Evolutionary conservation across 37 sponge, comb jelly and placozoan genomes (phyloP), one percentile per base, ranked within the genome.

Genomic region (Tethya wilhelma): DNA sequence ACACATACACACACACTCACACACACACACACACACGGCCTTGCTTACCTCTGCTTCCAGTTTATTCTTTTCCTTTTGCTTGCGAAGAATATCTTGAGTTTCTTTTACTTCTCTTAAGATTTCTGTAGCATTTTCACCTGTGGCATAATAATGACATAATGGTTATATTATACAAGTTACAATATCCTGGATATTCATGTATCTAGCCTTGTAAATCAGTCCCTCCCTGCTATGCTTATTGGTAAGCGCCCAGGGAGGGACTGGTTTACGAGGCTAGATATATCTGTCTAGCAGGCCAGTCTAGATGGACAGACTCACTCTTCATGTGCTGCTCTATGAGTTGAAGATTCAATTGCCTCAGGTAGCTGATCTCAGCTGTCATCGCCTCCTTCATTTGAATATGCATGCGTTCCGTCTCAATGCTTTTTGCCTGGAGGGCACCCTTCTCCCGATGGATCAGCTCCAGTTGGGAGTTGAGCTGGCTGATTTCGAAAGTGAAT

Each of bases 81-180:
- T 59, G 44, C 55, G 43, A 42, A 79, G 53, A 4, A 73, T 57
- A 23, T 78, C 73, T 58, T 86, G 79, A 29, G 79, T 64, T 72
- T 63, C 59, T 56, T 69, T 84, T 36, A 84, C 77, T 22, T 77
- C 69, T 45, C 57, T 75, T 59, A 84, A 31, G 17, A 84, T 44
- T 30, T 69, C 85, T 30, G 59, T 75, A 7, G 64, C 86, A 28
- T 78, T 78, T 31, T 86, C 87, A 86, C 53, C 87, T 86, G 79
- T 26, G 33, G 23, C 28, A 6, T 2, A 59, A 59, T 19, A 17
- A 49, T 19, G 17, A 49, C 9, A 17, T 19, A 17, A 19, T 49
- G n/a, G n/a, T n/a, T n/a, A n/a, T n/a, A n/a, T n/a, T n/a, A n/a
- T n/a, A n/a, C n/a, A n/a, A n/a, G n/a, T n/a, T n/a, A n/a, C n/a